Percentiles rank a stretch among this genome's conserved stretches.
These are phyloP conservation scores for Macroglossus sobrinus DNA, from an alignment of 2,113 vertebrate species.

Conservation along the genomic window DNA sequence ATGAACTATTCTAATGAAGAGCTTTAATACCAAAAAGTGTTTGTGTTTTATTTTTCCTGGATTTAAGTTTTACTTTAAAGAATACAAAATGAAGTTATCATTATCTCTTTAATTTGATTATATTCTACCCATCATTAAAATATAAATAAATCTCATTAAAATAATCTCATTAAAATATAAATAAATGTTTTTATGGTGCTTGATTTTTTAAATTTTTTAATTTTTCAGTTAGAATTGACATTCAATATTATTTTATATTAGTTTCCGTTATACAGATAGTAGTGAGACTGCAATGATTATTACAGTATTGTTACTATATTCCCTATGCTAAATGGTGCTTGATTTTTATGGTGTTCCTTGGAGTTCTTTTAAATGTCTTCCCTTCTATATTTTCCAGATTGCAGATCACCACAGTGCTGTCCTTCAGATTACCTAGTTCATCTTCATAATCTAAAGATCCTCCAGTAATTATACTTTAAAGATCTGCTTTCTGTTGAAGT, in stretches of 20 bases:
- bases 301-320: no score
- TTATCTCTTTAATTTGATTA: slow-evolving; percentile 1
- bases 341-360: neutral
- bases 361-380: neutral
- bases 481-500: neutral
- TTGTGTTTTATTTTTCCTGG: slow-evolving; percentile 19
- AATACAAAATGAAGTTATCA: neutral
- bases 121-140: slow-evolving; percentile 47
- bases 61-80: neutral
- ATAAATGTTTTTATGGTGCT: slow-evolving; percentile 10
- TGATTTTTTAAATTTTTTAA: neutral
- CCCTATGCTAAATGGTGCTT: neutral
- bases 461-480: slow-evolving; percentile 39
- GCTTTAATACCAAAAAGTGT: slow-evolving; percentile 7
- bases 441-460: slow-evolving; percentile 44
- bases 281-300: no score
- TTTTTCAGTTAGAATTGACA: no score
- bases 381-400: slow-evolving; percentile 7
- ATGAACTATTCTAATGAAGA: neutral
- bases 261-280: no score
- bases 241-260: no score
- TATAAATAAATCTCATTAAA: slow-evolving; percentile 48
- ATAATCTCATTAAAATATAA: slow-evolving; percentile 52
- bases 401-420: neutral
- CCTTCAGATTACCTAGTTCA: neutral